Percentiles rank a stretch among this genome's conserved stretches.
These are phyloP conservation scores for Drosophila sordidula DNA, from an alignment of 2,888 invertebrate genomes.

Conservation along the genomic window DNA sequence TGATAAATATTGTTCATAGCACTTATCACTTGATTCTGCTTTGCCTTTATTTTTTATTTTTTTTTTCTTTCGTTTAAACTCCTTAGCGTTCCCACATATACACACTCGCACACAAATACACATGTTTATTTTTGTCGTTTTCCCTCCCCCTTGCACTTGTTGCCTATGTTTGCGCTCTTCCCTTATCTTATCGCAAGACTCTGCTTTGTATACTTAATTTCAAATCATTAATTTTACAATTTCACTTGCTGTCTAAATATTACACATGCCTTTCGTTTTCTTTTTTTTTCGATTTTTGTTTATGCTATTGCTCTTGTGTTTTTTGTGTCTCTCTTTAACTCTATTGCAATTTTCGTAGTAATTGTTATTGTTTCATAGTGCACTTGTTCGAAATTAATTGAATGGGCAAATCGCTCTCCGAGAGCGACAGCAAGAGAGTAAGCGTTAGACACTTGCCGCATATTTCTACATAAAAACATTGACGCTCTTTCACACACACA, in stretches of 20 bases:
- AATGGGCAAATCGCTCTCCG: constrained; percentile 44
- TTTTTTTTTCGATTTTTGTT: constrained; percentile 40
- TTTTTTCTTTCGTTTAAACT: constrained; percentile 50
- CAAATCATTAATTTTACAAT: constrained; percentile 72
- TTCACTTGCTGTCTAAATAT: constrained; percentile 56
- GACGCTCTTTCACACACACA: constrained; percentile 33
- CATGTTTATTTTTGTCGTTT: constrained; percentile 12
- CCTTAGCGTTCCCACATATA: constrained; percentile 39
- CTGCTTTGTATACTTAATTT: constrained; percentile 69
- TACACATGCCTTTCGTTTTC: constrained; percentile 47
- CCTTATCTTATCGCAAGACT: constrained; percentile 67
- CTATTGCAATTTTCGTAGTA: constrained; percentile 51
- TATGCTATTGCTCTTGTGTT: constrained; percentile 34
- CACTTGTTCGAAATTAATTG: constrained; percentile 78
- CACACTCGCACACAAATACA: constrained; percentile 5
- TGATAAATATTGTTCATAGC: constrained; percentile 54
- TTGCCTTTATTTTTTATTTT: constrained; percentile 25
- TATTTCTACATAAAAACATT: constrained; percentile 47
- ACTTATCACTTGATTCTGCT: constrained; percentile 54
- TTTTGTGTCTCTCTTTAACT: constrained; percentile 17
- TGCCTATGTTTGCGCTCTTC: constrained; percentile 58
- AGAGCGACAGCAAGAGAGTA: constrained; percentile 20
- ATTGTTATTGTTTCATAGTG: constrained; percentile 72
- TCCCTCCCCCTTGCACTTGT: constrained; percentile 58
- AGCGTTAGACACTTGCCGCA: constrained; percentile 52